A percentile compares a stretch with the other conserved stretches of the same genome.
Conservation (phyloP, 2,113 vertebrate species). For the Xenopus laevis region DNA sequence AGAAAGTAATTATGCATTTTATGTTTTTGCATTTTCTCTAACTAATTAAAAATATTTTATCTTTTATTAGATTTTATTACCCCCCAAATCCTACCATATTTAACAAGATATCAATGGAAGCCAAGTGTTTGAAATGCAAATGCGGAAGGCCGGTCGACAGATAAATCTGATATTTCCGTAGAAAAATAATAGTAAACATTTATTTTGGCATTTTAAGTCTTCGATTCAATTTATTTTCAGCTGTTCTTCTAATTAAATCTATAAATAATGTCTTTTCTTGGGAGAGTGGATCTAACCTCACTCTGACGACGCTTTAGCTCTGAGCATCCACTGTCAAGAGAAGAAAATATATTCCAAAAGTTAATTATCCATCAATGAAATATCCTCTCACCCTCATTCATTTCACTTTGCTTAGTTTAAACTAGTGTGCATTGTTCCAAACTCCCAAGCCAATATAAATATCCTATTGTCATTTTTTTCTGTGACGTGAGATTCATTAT, state of each 20-base stretch:
- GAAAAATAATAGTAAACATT: neutral
- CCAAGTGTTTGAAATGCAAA: neutral
- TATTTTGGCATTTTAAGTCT: conserved; percentile 8
- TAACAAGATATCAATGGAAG: neutral
- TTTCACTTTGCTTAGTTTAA: conserved; percentile 32
- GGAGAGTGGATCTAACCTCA: conserved; percentile 5
- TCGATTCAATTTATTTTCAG: conserved; percentile 35
- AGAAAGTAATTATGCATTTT: too few species aligned
- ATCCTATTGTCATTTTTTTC: conserved; percentile 2
- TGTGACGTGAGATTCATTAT: conserved; percentile 26
- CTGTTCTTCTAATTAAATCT: conserved; percentile 39
- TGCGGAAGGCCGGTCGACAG: neutral
- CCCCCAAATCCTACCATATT: neutral
- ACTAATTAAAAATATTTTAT: too few species aligned
- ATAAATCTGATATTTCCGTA: neutral
- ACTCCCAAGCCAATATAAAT: conserved; percentile 38
- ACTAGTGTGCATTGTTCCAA: conserved; percentile 32
- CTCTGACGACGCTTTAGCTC: conserved; percentile 12
- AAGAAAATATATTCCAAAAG: conserved; percentile 29
- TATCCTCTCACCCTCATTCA: conserved; percentile 41
- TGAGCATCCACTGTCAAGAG: conserved; percentile 9
- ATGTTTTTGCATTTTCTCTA: too few species aligned
- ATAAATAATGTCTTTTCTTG: conserved; percentile 40
- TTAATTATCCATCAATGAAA: conserved; percentile 40
- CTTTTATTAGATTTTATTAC: too few species aligned